Base-by-base conservation (phyloP, 2,888 invertebrate species). In the Heliconius cydno region DNA sequence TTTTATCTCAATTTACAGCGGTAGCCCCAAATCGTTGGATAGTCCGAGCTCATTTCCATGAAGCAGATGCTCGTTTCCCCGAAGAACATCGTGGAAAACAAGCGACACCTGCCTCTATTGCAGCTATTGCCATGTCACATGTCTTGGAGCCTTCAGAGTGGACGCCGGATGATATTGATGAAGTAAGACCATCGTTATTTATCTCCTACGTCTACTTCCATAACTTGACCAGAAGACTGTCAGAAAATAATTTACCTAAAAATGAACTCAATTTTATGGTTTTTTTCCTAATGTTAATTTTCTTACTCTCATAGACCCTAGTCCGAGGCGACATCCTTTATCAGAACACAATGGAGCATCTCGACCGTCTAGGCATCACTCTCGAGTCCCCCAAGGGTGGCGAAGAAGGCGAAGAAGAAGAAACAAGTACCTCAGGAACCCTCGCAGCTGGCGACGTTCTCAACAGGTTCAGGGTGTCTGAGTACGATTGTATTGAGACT, bases 1-100 rank as follows among this genome's bases (percentile, higher is more conserved):
- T 52, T 52, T 52, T 22, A 52, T 52, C 7, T 52, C 52, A 52
- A 60, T 12, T 60, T 60, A 13, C 84, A 94, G 94, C 94, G 68
- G 89, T 94, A 2, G 93, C 91, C 0, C 91, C 92, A 0, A 90
- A 90, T 22, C 91, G 92, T 6, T 95, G 95, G 95, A 88, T 94
- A 65, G 85, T 94, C 0, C 89, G 91, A 1, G 94, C 94, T 2
- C 84, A 86, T 22, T 92, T 92, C 87, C 94, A 94, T 86, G 94
- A 94, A 79, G 93, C 87, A 0, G 93, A 94, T 82, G 85, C 79
- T 0, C 83, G 93, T 30, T 94, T 94, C 84, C 91, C 93, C 0
- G 93, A 92, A 70, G 91, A 92, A 10, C 91, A 92, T 68, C 87
- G 94, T 46, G 88, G 90, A 30, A 89, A 88, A 25, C 95, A 94